A percentile compares a stretch with the other conserved stretches of the same genome.
phyloP scores from a whole-genome alignment of 2,797 vertebrate species.

The Scomberomorus guttatus region DNA sequence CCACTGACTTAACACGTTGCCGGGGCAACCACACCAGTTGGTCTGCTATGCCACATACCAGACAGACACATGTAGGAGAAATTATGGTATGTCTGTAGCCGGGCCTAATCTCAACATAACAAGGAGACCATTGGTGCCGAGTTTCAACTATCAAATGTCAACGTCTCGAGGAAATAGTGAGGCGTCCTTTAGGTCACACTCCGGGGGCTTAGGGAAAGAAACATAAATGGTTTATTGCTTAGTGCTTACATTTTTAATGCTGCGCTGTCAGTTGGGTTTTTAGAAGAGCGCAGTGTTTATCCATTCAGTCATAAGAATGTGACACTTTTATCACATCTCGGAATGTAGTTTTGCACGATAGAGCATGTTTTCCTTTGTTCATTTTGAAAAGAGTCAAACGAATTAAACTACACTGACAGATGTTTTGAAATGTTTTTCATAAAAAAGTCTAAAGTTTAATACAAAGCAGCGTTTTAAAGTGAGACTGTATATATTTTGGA shows the following conservation, averaged over 20 bases:
- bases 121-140: constrained; percentile 60
- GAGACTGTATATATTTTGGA: background rate
- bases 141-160: constrained; percentile 70
- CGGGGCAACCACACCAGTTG: constrained; percentile 78
- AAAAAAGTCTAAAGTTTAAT: no score
- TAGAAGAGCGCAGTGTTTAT: constrained; percentile 47
- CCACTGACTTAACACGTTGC: constrained; percentile 83
- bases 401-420: background rate
- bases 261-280: constrained; percentile 44
- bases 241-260: constrained; percentile 56
- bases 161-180: constrained; percentile 32
- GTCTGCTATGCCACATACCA: constrained; percentile 83
- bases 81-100: constrained; percentile 78
- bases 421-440: background rate
- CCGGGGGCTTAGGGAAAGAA: constrained; percentile 53
- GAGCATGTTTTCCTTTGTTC: constrained; percentile 1
- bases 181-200: constrained; percentile 54
- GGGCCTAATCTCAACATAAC: constrained; percentile 72
- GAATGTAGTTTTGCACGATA: constrained; percentile 15
- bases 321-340: constrained; percentile 49
- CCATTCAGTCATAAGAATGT: constrained; percentile 27
- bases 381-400: background rate
- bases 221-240: constrained; percentile 48
- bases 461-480: background rate
- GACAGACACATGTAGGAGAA: constrained; percentile 85